Percentiles rank a stretch among this genome's conserved stretches.
These are phyloP conservation scores for Nephrotoma guestfalica DNA, from an alignment of 2,888 invertebrate genomes.

Conservation along the genomic window DNA sequence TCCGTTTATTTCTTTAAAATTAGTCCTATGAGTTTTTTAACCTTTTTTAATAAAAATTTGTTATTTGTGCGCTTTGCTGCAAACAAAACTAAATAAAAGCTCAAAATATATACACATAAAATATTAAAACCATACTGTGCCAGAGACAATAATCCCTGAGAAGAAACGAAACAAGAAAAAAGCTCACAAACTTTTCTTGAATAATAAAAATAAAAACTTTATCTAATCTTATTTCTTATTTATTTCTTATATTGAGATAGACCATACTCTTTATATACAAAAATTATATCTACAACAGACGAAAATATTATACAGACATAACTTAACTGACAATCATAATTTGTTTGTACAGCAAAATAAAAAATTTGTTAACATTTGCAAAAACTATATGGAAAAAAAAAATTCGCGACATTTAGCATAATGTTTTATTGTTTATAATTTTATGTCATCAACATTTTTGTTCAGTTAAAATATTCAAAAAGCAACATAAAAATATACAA, in stretches of 20 bases:
- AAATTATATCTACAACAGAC: neutral
- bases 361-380: neutral
- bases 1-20: neutral
- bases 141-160: neutral
- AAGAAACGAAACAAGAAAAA: neutral
- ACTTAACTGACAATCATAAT: neutral
- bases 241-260: neutral
- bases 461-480: neutral
- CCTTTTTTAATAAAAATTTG: neutral
- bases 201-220: neutral
- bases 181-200: neutral
- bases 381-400: neutral
- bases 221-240: neutral
- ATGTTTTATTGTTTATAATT: neutral
- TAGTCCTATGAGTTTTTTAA: neutral
- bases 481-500: neutral
- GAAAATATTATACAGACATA: neutral
- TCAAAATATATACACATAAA: neutral
- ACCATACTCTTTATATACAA: neutral
- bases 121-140: neutral
- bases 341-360: neutral
- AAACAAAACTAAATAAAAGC: neutral
- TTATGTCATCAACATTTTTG: neutral
- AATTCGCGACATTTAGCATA: neutral
- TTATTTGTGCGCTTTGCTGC: neutral